These are phyloP conservation scores for Philaenus spumarius DNA, from an alignment of 1,140 invertebrate species.

Conservation along the genomic window DNA sequence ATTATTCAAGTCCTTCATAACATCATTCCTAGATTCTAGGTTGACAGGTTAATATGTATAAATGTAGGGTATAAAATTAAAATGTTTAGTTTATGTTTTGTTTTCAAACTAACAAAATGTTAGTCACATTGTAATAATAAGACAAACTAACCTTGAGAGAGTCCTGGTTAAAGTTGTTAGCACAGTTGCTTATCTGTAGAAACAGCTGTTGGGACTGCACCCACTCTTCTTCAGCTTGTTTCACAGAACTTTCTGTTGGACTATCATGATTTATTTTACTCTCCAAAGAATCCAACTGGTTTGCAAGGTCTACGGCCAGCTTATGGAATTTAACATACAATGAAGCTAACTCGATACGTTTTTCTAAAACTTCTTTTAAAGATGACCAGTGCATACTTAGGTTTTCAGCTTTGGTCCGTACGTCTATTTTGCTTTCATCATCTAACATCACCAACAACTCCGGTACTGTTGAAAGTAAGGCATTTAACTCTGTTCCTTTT, in stretches of 20 bases:
- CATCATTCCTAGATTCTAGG: too few relatives aligned
- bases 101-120: too few relatives aligned
- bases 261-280: constrained; percentile 37
- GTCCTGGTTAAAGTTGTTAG: constrained; percentile 61
- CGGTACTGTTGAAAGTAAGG: constrained; percentile 52
- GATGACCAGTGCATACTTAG: constrained; percentile 57
- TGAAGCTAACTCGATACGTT: constrained; percentile 49
- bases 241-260: neutral
- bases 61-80: too few relatives aligned
- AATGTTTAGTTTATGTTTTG: too few relatives aligned
- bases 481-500: constrained; percentile 59
- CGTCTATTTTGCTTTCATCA: constrained; percentile 54
- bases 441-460: constrained; percentile 59
- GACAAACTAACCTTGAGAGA: constrained; percentile 47
- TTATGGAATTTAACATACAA: constrained; percentile 67
- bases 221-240: constrained; percentile 54
- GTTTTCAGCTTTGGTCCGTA: constrained; percentile 53
- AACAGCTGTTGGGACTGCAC: constrained; percentile 51
- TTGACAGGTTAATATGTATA: too few relatives aligned
- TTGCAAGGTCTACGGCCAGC: constrained; percentile 55
- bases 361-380: constrained; percentile 54
- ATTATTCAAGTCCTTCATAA: too few relatives aligned
- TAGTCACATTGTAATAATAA: too few relatives aligned
- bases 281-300: constrained; percentile 60
- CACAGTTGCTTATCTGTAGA: constrained; percentile 51